phyloP scores from a whole-genome alignment of 1,140 invertebrate species.

The Drosophila sproati region DNA sequence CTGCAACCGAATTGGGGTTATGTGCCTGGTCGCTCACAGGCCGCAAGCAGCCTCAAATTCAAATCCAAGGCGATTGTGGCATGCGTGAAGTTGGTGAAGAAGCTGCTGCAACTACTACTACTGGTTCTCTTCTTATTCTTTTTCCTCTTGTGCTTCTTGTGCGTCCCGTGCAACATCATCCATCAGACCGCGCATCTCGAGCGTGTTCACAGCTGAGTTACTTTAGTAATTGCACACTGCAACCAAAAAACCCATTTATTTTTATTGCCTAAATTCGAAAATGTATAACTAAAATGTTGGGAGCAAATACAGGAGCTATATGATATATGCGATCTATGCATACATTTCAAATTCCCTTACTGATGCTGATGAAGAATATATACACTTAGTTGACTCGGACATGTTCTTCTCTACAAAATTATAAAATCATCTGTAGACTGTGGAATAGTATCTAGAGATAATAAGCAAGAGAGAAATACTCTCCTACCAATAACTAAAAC shows the following conservation, averaged over 20 bases:
- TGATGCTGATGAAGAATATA: no score
- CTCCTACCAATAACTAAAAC: no score
- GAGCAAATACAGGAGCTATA: no score
- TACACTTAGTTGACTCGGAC: no score
- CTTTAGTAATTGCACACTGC: conserved; percentile 37
- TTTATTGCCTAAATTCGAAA: no score
- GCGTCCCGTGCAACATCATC: conserved; percentile 31
- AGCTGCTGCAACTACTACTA: neutral
- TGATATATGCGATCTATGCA: no score
- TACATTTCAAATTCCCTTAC: no score
- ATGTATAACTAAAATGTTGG: no score
- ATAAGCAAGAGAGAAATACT: no score
- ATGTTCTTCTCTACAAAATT: no score
- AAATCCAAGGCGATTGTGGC: neutral
- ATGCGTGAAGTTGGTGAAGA: conserved; percentile 6
- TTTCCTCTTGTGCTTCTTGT: neutral
- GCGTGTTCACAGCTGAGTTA: conserved; percentile 36
- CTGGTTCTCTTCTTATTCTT: neutral
- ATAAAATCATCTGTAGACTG: no score
- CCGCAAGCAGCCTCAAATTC: conserved; percentile 24
- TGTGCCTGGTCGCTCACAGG: conserved; percentile 46
- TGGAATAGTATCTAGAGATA: no score
- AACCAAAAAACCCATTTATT: neutral
- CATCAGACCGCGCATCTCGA: conserved; percentile 43
- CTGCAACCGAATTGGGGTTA: conserved; percentile 63